Base-by-base conservation (phyloP, 2,888 invertebrate genomes). In the Eilema depressum region DNA sequence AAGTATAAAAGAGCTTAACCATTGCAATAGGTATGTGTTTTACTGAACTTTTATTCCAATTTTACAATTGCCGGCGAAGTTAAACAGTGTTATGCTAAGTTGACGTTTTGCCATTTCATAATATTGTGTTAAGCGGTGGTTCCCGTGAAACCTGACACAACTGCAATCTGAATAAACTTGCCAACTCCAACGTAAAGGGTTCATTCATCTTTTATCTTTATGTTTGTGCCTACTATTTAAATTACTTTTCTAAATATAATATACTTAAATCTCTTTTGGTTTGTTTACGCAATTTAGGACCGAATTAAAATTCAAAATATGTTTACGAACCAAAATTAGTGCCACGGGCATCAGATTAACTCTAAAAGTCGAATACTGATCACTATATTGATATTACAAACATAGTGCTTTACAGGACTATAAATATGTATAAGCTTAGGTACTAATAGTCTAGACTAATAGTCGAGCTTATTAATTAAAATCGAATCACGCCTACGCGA, bases 111-210 rank as follows among this genome's bases (percentile, higher is more conserved):
- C 87, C 85, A 85, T 89, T 87, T 86, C 91, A 91, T 91, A 93
- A 93, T 92, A 93, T 93, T 93, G 89, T 90, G 90, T 90, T 91
- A 92, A 89, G 89, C 89, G 86, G 83, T 81, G 85, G 88, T 89
- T 88, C 82, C 88, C 83, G 86, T 89, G 86, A 89, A 91, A 91
- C 89, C 89, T 91, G 92, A 89, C 92, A 89, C 87, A 89, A 90
- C 86, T 91, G 89, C 80, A 82, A 85, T 87, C 88, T 89, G 89
- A 89, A 92, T 90, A 92, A 92, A 92, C 91, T 90, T 86, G 77
- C 84, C 68, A 85, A 88, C 86, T 89, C 85, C 80, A 80, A 85
- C 84, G 81, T 81, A 76, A 82, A 84, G 80, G 85, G 83, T 88
- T 86, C 81, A 84, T 88, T 86, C 79, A 82, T 85, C 80, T 86